Evolutionary conservation across 2,113 vertebrate species (phyloP).

Genomic region (Rhabdornis inornatus): DNA sequence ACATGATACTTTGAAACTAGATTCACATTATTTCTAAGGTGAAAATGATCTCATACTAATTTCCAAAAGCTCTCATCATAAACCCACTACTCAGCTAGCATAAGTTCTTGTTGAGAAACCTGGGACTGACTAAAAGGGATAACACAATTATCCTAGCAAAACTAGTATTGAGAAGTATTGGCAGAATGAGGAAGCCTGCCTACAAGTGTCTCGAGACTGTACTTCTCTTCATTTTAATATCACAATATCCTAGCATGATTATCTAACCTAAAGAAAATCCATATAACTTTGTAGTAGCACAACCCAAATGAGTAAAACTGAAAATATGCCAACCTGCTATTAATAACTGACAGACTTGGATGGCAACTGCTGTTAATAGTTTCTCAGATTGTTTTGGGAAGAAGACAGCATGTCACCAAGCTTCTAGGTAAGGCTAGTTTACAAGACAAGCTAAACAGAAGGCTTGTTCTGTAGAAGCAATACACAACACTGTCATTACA

Average conservation of each 20-base stretch:
- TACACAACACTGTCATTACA: slow-evolving; percentile 18
- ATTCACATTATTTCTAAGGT: background rate
- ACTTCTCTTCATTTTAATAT: background rate
- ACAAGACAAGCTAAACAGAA: slow-evolving; percentile 16
- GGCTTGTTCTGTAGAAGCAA: slow-evolving; percentile 23
- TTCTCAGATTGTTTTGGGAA: slow-evolving; percentile 26
- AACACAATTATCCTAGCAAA: background rate
- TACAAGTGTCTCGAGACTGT: background rate
- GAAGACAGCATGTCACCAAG: slow-evolving; percentile 15
- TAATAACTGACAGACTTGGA: slow-evolving; percentile 9
- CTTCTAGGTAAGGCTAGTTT: slow-evolving; percentile 33
- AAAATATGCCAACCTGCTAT: slow-evolving; percentile 13
- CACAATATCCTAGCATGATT: background rate
- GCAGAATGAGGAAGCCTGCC: background rate
- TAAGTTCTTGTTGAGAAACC: background rate
- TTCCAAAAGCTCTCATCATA: background rate
- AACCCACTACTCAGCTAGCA: background rate
- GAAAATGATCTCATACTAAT: background rate
- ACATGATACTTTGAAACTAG: background rate
- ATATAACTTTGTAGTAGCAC: background rate
- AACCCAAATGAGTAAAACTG: background rate
- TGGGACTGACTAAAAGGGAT: background rate
- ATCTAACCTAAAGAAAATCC: slow-evolving; percentile 34
- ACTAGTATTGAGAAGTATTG: background rate
- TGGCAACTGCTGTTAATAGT: background rate